phyloP scores from a whole-genome alignment of 2,797 vertebrate genomes.

The Paramormyrops hopkinsi region DNA sequence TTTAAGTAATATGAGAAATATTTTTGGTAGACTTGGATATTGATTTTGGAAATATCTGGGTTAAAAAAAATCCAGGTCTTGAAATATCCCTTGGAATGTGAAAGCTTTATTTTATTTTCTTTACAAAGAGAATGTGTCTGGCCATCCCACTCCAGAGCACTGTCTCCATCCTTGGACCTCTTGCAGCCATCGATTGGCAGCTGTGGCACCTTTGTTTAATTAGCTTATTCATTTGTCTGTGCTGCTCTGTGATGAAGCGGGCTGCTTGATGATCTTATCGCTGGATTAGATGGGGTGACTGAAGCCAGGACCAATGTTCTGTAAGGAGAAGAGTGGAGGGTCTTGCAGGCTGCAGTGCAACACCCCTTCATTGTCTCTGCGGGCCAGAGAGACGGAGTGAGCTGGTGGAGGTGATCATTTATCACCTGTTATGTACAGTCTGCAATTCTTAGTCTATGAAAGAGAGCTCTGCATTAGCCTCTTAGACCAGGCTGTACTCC shows the following conservation, averaged over 20 bases:
- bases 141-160: not conserved
- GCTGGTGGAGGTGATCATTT: slow-evolving; percentile 10
- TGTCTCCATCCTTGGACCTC: not conserved
- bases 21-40: not conserved
- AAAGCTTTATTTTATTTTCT: not conserved
- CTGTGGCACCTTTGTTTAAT: slow-evolving; percentile 2
- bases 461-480: not conserved
- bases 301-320: slow-evolving; percentile 15
- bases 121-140: not conserved
- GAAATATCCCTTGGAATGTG: not conserved
- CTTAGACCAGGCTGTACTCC: not conserved
- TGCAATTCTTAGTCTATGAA: not conserved
- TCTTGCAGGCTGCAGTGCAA: not conserved
- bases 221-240: not conserved
- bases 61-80: not conserved
- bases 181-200: not conserved
- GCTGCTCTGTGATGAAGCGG: not conserved
- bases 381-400: not conserved
- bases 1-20: not conserved
- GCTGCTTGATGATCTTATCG: slow-evolving; percentile 14
- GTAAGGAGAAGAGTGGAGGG: not conserved
- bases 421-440: slow-evolving; percentile 13
- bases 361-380: slow-evolving; percentile 16
- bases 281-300: slow-evolving; percentile 9
- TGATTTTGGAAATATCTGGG: not conserved